A percentile compares a stretch with the other conserved stretches of the same genome.
phyloP scores from a whole-genome alignment of 2,888 invertebrate species.

The Elysia crispata region DNA sequence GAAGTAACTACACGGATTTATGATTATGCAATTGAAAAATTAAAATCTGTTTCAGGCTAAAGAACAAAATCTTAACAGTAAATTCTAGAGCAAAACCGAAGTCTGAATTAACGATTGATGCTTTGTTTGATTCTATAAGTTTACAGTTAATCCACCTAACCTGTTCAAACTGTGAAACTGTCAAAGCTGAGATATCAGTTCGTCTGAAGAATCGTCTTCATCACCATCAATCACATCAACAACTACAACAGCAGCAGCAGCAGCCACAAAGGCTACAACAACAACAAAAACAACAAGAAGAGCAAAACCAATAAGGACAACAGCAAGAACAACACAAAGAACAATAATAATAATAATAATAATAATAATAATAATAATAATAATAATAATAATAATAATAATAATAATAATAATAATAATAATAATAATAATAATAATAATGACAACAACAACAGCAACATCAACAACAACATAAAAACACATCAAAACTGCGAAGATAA shows the following conservation, averaged over 20 bases:
- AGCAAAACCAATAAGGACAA: not conserved
- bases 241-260: not conserved
- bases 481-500: conserved; percentile 30
- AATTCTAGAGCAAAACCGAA: no score
- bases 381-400: not conserved
- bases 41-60: no score
- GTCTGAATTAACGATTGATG: no score
- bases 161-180: no score
- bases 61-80: no score
- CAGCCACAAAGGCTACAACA: not conserved
- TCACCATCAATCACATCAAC: not conserved
- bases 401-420: conserved; percentile 27
- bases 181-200: no score
- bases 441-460: conserved; percentile 13
- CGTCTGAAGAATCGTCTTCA: no score
- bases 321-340: not conserved
- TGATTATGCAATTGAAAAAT: no score
- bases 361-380: not conserved
- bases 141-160: no score
- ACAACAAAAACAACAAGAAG: not conserved
- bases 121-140: no score
- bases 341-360: not conserved
- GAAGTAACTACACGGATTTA: no score
- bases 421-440: conserved; percentile 40
- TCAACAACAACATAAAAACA: not conserved